Base-by-base conservation (phyloP, 2,797 vertebrate species). In the Fundulus diaphanus region DNA sequence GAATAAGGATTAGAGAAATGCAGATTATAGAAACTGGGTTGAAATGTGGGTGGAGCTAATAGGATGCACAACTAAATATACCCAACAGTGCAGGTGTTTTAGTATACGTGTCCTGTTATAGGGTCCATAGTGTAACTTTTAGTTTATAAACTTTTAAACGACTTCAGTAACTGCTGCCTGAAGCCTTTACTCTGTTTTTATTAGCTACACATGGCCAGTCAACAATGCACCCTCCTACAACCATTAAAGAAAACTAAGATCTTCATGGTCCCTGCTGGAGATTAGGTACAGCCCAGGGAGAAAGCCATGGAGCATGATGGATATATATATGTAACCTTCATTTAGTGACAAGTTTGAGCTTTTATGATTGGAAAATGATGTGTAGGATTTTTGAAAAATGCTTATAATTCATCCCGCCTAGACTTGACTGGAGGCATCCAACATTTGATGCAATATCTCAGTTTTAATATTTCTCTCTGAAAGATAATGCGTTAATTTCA, bases 401-500 rank as follows among this genome's bases (percentile, higher is more conserved):
- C 49, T 61, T 40, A 0, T 16, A 6, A 51, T 71, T 73, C 61
- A 29, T 48, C 48, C 68, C 48, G 49, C 63, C 77, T 76, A 68
- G 59, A 29, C 76, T 71, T 77, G 37, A 80, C 86, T 79, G 68
- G 67, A 70, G 77, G 78, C 76, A 72, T 81, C 80, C 48, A 27
- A 42, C 76, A 65, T 82, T 86, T 80, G 82, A 85, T 73, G 63
- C 72, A 61, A 84, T 66, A 80, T 91, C 79, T 85, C 68, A 52
- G 31, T 70, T 86, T 85, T 81, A 81, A 80, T 87, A 85, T 86
- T 82, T 81, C 76, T 78, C 70, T 74, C 68, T 46, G 31, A 68
- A 84, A 88, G 85, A 89, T 90, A 87, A 92, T 83, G 40, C 16
- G 27, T 86, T 87, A 72, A 83, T 88, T 87, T 87, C 73, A 84